Evolutionary conservation across 2,797 vertebrate genomes (phyloP).

Genomic region (Alectoris magna): DNA sequence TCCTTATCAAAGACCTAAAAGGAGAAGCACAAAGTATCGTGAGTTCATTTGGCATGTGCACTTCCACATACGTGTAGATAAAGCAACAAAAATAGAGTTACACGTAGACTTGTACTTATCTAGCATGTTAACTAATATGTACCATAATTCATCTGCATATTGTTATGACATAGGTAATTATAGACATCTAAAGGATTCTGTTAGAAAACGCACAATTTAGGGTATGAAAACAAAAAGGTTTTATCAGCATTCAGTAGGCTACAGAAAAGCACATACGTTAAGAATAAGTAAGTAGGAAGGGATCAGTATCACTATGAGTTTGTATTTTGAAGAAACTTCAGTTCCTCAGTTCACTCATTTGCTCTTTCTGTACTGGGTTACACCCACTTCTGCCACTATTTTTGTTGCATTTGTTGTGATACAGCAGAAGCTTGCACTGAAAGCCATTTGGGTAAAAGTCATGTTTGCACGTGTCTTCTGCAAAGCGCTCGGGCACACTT

Average conservation of each 20-base stretch:
- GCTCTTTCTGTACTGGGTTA: background rate
- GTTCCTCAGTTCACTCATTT: accelerated
- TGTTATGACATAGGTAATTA: background rate
- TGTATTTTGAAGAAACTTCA: background rate
- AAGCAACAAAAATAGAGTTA: background rate
- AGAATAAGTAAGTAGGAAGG: background rate
- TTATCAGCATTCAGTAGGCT: background rate
- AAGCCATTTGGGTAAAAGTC: background rate
- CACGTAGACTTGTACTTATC: background rate
- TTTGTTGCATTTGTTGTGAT: background rate
- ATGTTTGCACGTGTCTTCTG: background rate
- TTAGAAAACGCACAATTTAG: background rate
- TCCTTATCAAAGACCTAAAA: background rate
- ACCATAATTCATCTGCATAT: background rate
- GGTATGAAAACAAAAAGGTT: background rate
- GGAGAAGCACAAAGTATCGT: accelerated
- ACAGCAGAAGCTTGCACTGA: background rate
- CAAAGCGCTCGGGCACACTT: background rate
- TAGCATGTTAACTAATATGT: background rate
- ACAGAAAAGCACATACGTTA: background rate
- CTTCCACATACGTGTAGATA: background rate
- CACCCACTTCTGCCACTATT: background rate
- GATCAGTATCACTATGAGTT: accelerated
- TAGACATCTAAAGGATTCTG: background rate
- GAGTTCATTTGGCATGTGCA: background rate